A percentile compares a stretch with the other conserved stretches of the same genome.
Evolutionary conservation across 2,113 vertebrate genomes (phyloP).

Genomic region (Hypomesus transpacificus): DNA sequence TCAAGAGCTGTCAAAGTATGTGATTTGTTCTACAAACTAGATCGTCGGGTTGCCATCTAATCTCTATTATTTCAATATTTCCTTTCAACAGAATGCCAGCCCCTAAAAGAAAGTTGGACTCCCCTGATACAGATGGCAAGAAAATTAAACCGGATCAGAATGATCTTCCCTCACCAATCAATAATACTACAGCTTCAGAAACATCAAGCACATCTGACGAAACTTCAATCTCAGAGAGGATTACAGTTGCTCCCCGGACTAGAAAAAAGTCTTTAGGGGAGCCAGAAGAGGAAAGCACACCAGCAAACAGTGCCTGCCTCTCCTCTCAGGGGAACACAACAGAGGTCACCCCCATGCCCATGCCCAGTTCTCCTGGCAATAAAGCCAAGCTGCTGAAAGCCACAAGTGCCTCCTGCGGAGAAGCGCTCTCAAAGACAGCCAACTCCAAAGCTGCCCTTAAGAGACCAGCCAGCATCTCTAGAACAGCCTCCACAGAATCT

Average conservation of each 20-base stretch:
- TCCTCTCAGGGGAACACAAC: constrained; percentile 48
- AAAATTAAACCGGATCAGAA: constrained; percentile 65
- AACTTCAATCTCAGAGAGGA: constrained; percentile 51
- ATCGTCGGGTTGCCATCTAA: background rate
- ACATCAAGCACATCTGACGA: constrained; percentile 44
- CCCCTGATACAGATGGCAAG: constrained; percentile 61
- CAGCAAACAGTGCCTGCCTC: constrained; percentile 36
- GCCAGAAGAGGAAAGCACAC: constrained; percentile 44
- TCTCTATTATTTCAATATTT: constrained; percentile 6
- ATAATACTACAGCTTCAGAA: constrained; percentile 44
- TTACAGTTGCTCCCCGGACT: constrained; percentile 43
- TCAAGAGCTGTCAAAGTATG: background rate
- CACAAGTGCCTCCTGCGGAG: constrained; percentile 62
- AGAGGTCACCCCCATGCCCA: constrained; percentile 44
- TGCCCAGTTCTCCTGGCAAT: constrained; percentile 51
- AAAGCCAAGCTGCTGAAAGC: constrained; percentile 59
- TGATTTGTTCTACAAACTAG: background rate
- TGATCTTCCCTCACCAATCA: constrained; percentile 34
- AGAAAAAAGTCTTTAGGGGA: constrained; percentile 55
- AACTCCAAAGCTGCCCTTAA: constrained; percentile 55
- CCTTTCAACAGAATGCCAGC: constrained; percentile 68
- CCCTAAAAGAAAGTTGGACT: constrained; percentile 63
- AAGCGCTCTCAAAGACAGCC: constrained; percentile 39
- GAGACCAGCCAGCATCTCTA: constrained; percentile 36
- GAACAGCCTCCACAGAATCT: constrained; percentile 50